phyloP scores from a whole-genome alignment of 2,888 invertebrate species.

The Capitulum mitella region DNA sequence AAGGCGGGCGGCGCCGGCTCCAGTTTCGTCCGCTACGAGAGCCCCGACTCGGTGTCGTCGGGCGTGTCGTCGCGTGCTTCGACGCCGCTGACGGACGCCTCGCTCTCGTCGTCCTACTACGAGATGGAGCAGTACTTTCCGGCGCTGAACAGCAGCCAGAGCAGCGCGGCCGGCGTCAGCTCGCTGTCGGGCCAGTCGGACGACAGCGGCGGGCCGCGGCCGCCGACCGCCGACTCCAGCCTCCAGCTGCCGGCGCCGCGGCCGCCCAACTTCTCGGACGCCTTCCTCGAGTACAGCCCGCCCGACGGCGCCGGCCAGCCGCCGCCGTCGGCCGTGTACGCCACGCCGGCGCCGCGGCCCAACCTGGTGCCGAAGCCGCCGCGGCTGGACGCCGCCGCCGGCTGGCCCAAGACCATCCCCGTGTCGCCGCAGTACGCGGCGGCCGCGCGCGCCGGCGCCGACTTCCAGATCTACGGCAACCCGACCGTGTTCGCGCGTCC shows the following conservation, averaged over 20 bases:
- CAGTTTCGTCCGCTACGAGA: slow-evolving; percentile 8
- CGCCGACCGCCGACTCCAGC: not conserved
- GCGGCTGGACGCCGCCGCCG: not conserved
- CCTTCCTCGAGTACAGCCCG: slow-evolving; percentile 16
- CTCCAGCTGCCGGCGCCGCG: not conserved
- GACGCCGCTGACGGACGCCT: slow-evolving; percentile 18
- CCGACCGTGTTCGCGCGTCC: slow-evolving; percentile 15
- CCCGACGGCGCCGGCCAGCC: not conserved
- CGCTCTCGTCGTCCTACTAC: slow-evolving; percentile 24
- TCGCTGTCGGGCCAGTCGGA: not conserved
- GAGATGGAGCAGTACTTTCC: slow-evolving; percentile 26
- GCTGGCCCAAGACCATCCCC: not conserved
- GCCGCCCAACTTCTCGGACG: slow-evolving; percentile 14
- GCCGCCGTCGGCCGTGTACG: not conserved
- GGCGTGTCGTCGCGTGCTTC: slow-evolving; percentile 13
- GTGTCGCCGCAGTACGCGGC: not conserved
- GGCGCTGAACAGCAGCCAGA: slow-evolving; percentile 12
- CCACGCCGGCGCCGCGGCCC: not conserved
- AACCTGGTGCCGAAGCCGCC: slow-evolving; percentile 15
- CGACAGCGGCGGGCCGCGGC: slow-evolving; percentile 3
- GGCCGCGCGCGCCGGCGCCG: not conserved
- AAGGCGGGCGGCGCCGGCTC: not conserved
- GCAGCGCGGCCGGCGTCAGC: not conserved
- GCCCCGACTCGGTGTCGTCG: slow-evolving; percentile 32
- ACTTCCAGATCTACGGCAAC: slow-evolving; percentile 11